Conservation (phyloP, 2,113 vertebrate species). For the Riparia riparia region DNA sequence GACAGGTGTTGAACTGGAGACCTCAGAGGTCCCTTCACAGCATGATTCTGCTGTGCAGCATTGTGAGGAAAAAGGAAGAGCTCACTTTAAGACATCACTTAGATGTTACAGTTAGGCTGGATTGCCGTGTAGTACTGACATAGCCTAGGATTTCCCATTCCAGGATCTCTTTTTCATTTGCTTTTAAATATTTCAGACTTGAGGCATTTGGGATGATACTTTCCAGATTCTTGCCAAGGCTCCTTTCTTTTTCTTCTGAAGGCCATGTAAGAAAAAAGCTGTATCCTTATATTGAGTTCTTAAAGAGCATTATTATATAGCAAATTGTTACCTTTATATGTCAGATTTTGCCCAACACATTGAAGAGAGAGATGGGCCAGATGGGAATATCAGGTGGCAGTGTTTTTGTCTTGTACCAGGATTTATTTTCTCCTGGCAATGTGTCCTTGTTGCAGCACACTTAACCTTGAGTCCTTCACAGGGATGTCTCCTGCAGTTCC, state of each 20-base stretch:
- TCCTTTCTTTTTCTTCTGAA: not conserved
- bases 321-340: not conserved
- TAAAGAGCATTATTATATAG: not conserved
- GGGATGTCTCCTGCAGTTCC: not conserved
- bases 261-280: not conserved
- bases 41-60: not conserved
- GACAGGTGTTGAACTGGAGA: not conserved
- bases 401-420: not conserved
- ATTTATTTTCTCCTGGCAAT: not conserved
- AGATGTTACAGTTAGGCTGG: not conserved
- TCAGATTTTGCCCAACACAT: not conserved
- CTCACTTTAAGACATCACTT: not conserved
- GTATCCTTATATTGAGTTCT: not conserved
- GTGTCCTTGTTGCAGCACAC: conserved; percentile 40
- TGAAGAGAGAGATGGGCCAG: not conserved
- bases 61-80: not conserved
- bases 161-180: not conserved
- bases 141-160: not conserved
- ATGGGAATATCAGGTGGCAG: not conserved
- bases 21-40: not conserved
- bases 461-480: conserved; percentile 45
- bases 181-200: not conserved
- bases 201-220: not conserved
- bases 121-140: not conserved
- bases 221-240: not conserved